phyloP scores from a whole-genome alignment of 2,797 vertebrate species.

The Tinamus major region DNA sequence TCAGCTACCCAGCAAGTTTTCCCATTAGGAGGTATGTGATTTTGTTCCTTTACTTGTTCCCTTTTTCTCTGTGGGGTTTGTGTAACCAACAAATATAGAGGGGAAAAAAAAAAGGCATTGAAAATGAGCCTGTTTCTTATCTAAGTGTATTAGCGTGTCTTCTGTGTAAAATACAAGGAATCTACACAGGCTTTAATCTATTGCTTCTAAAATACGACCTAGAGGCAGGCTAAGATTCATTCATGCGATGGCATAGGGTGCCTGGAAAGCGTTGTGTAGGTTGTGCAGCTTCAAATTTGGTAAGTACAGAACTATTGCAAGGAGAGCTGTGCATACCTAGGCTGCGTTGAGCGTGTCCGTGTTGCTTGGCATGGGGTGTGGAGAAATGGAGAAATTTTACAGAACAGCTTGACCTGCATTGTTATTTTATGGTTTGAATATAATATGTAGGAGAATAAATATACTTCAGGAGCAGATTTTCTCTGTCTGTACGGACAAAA shows the following conservation, averaged over 20 bases:
- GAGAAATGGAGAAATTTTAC: neutral
- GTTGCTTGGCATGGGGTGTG: fast-evolving
- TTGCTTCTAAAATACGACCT: neutral
- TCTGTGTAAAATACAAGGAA: neutral
- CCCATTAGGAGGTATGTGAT: neutral
- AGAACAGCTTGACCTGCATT: neutral
- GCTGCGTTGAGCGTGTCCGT: neutral
- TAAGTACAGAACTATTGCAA: neutral
- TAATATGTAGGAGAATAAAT: neutral
- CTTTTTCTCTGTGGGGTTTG: neutral
- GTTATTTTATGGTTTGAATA: no score
- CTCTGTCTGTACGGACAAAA: neutral
- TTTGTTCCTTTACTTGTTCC: neutral
- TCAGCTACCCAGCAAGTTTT: neutral
- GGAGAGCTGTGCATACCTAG: neutral
- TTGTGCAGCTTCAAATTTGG: neutral
- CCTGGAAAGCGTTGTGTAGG: neutral
- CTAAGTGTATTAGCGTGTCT: neutral
- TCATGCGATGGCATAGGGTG: neutral
- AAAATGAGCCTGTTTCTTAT: neutral
- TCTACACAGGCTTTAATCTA: neutral
- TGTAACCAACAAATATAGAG: neutral
- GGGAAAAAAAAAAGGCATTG: neutral
- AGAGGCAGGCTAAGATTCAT: neutral
- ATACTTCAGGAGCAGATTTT: neutral